Evolutionary conservation across 2,888 invertebrate species (phyloP), one percentile per base, ranked within the genome.

Genomic region (Polyploca ridens): DNA sequence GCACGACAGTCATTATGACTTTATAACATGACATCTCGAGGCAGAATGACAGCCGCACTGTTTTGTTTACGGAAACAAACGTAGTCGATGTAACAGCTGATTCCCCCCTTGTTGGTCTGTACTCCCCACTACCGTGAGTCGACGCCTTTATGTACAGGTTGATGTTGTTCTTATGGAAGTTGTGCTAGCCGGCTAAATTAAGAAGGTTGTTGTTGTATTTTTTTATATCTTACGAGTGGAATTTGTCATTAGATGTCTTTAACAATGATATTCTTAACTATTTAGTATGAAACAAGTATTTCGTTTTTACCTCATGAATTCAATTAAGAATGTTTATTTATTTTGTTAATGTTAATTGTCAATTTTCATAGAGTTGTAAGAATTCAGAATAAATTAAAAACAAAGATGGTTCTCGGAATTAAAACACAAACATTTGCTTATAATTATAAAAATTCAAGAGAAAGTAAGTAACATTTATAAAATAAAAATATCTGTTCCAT

Each of bases 51-150:
- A 41, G 44, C 8, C 16, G 60, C 38, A 19, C 54, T 19, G 35
- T 60, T 66, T 59, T 83, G 82, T 85, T 85, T 84, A 84, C 85
- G 84, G 84, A 85, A 85, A 73, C 64, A 49, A 59, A 27, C 66
- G 68, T 49, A 64, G 19, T 61, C 82, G 77, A 85, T 79, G 84
- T 88, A 89, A 90, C 74, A 74, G 72, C 72, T 76, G 76, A 71
- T 41, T 71, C 77, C 73, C 68, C 63, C 58, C 64, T 63, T 62
- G 38, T 60, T 46, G 13, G 63, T 65, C 33, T 41, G 57, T 54
- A 27, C 35, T 59, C 70, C 68, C 76, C 69, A 66, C 69, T 64
- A 64, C 67, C 65, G 67, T 63, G 64, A 63, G 38, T 65, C 63
- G 57, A 44, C 62, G 35, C 13, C 58, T 58, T 66, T 58, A 44